Base-by-base conservation (phyloP, 2,113 vertebrate species). In the Bubo blakistoni region DNA sequence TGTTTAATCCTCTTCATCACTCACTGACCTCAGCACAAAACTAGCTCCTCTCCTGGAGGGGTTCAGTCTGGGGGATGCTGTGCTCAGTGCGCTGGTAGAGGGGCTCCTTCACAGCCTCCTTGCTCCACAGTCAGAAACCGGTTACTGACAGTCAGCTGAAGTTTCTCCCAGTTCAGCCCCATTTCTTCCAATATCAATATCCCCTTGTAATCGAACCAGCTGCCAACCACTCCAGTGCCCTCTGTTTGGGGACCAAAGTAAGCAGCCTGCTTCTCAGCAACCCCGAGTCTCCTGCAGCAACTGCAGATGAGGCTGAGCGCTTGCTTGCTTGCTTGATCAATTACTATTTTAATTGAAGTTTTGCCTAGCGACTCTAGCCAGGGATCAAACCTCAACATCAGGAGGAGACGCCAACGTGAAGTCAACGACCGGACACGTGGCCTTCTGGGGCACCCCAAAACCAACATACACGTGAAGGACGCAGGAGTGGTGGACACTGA, bases 371-470 rank as follows among this genome's bases (percentile, higher is more conserved):
- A 38, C 22, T 66, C 40, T 6, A 62, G 22, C 12, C 55, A 36
- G 30, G 13, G 36, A 34, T 49, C 79, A 67, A 51, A 66, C 32
- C n/a, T 49, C 52, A 47, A 2, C 22, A 17, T 38, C 19, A 19
- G 2, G 13, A n/a, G 20, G 13, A 63, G 20, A 47, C 42, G 44
- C 18, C 29, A 17, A 47, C 0, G 0, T 29, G 44, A 85, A 72
- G 16, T 9, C 34, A 36, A n/a, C 0, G 0, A 61, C 6, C 0
- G 2, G 46, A 40, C 11, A 5, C 0, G 0, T 5, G 15, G n/a
- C 30, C 22, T 67, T 54, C n/a, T 86, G 63, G 49, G 46, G 15
- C 55, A 70, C 14, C 27, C 26, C 74, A 46, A 71, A 77, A n/a
- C 20, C 34, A 59, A 6, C 9, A 2, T 4, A 4, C 1, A 1